phyloP scores from a whole-genome alignment of 2,888 invertebrate species.

The Melieria picta region DNA sequence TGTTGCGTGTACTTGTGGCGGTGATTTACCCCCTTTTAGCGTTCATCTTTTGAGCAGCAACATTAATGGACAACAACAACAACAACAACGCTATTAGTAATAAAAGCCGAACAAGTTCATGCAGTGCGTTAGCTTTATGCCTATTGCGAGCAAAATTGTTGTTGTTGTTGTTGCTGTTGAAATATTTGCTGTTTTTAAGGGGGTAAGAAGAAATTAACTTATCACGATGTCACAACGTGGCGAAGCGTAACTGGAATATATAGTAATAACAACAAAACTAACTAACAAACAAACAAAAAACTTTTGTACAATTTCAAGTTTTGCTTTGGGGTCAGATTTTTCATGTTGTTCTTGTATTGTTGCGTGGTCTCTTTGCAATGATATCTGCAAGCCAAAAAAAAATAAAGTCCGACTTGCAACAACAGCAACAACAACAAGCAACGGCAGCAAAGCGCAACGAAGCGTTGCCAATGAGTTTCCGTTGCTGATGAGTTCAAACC shows the following conservation, averaged over 20 bases:
- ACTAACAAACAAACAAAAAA: constrained; percentile 14
- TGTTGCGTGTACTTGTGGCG: not conserved
- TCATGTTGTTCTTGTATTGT: constrained; percentile 37
- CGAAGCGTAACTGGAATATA: constrained; percentile 58
- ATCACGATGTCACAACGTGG: constrained; percentile 57
- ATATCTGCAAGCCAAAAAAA: constrained; percentile 12
- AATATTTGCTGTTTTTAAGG: not conserved
- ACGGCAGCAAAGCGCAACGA: constrained; percentile 56
- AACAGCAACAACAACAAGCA: constrained; percentile 13
- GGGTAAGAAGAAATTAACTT: constrained; percentile 53
- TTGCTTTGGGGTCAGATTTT: constrained; percentile 51
- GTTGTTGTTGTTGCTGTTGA: too few relatives aligned
- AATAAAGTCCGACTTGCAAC: constrained; percentile 26
- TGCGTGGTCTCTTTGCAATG: constrained; percentile 1
- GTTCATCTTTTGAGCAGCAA: not conserved
- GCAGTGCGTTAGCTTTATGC: too few relatives aligned
- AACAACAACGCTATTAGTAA: too few relatives aligned
- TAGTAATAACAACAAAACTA: not conserved
- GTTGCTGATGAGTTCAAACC: constrained; percentile 26
- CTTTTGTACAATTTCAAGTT: constrained; percentile 30
- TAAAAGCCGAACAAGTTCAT: too few relatives aligned
- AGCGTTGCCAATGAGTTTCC: constrained; percentile 66
- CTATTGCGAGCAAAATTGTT: too few relatives aligned
- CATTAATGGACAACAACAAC: too few relatives aligned
- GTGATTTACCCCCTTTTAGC: constrained; percentile 52